Base-by-base conservation (phyloP, 2,888 invertebrate species). In the Drosophila macrothrix region DNA sequence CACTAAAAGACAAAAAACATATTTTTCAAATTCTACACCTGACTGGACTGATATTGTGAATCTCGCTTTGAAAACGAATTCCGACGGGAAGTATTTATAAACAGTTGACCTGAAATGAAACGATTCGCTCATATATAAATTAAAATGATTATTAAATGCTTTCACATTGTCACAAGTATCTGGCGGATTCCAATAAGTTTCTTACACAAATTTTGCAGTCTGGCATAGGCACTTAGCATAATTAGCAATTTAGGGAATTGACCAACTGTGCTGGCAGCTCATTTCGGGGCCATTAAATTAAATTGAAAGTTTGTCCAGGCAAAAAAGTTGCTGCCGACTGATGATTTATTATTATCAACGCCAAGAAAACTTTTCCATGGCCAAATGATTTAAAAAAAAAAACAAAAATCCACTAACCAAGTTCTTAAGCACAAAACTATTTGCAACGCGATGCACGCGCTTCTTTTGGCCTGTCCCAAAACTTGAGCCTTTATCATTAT, bases 281-380 rank as follows among this genome's bases (percentile, higher is more conserved):
- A 77, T 66, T 80, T 79, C 73, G 73, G 50, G 71, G 61, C 80
- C 54, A 83, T 88, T 85, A 80, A 85, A 85, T 83, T 82, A 62
- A 85, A 83, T 83, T 77, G 71, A 74, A 83, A 85, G 80, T 82
- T 82, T 71, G 56, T 25, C 25, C 54, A 43, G 56, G n/a, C 35
- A 29, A n/a, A 29, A n/a, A 41, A 56, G 29, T 41, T 41, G 54
- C 46, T 31, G 73, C 63, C 74, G 46, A 61, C 72, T 58, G 82
- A 85, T 85, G 88, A 85, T 85, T 85, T 85, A 85, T 85, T 86
- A 88, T 78, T 80, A 72, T 72, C 53, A 84, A 67, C 69, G 78
- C 41, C 50, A 50, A 56, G 75, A 73, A 83, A 56, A 39, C 55
- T 58, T 80, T 85, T 88, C 76, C 62, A 52, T 73, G 63, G 52